Percentiles rank a stretch among this genome's conserved stretches.
Evolutionary conservation across 2,113 vertebrate species (phyloP).

Genomic region (Dasypus novemcinctus): DNA sequence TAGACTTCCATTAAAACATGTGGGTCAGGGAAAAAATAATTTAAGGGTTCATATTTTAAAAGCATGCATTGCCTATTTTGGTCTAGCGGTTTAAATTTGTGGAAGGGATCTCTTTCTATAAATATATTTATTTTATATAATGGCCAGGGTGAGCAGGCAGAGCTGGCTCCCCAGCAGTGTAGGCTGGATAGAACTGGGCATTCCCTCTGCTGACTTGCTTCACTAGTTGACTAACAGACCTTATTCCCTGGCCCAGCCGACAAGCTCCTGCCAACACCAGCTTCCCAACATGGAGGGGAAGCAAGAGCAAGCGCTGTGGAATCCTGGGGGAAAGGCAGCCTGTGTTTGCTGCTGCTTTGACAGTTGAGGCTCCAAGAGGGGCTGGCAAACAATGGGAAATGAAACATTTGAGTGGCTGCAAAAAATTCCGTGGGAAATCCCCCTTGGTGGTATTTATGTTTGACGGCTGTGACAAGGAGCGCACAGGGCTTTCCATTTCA

Average conservation of each 20-base stretch:
- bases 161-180: not conserved
- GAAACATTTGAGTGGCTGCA: slow-evolving; percentile 61
- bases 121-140: not conserved
- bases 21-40: not conserved
- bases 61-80: not conserved
- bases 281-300: not conserved
- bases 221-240: slow-evolving; percentile 68
- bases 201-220: not conserved
- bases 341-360: not conserved
- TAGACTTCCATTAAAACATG: not conserved
- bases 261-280: not conserved
- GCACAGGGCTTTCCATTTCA: not conserved
- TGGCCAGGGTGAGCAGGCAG: no score
- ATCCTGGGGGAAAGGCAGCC: slow-evolving; percentile 34
- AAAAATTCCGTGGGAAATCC: slow-evolving; percentile 66
- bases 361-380: slow-evolving; percentile 3
- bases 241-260: not conserved
- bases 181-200: not conserved
- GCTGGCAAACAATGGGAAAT: slow-evolving; percentile 65
- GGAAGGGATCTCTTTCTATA: not conserved
- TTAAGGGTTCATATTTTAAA: not conserved
- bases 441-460: slow-evolving; percentile 41
- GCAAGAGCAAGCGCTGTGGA: not conserved
- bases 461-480: not conserved
- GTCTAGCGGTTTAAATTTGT: not conserved